Percentiles rank a stretch among this genome's conserved stretches.
Evolutionary conservation across 2,797 vertebrate genomes (phyloP).

Genomic region (Rhinoraja longicauda): DNA sequence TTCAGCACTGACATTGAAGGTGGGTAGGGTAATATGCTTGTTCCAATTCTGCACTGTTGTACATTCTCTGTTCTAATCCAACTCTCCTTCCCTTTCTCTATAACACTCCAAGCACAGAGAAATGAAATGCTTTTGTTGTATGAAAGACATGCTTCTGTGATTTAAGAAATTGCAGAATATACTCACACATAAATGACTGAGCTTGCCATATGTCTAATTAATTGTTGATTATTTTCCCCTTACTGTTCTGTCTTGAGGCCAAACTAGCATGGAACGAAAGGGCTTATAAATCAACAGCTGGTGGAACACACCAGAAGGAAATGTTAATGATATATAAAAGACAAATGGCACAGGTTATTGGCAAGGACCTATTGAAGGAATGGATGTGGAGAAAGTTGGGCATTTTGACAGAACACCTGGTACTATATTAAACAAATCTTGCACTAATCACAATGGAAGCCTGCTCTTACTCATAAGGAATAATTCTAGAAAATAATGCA

Average conservation of each 20-base stretch:
- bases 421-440: not conserved
- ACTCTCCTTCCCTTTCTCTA: not conserved
- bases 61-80: not conserved
- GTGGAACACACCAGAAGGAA: not conserved
- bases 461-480: not conserved
- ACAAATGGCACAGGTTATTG: not conserved
- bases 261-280: not conserved
- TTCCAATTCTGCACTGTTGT: too few relatives aligned
- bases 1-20: too few relatives aligned
- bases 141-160: not conserved
- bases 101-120: not conserved
- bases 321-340: not conserved
- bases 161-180: not conserved
- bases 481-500: not conserved
- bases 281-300: not conserved
- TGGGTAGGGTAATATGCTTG: too few relatives aligned
- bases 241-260: not conserved
- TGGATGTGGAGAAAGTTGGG: not conserved
- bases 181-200: not conserved
- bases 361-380: not conserved
- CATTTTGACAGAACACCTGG: slow-evolving; percentile 6
- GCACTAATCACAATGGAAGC: too few relatives aligned
- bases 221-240: not conserved
- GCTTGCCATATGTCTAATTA: not conserved
- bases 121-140: not conserved